These are phyloP conservation scores for pig (Sus scrofa) DNA, from an alignment of 2,113 vertebrate species.

Conservation along the genomic window T2T-Sscrofa CM000812.6:16825501-16826000, in stretches of 20 bases:
- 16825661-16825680: neutral
- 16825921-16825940: neutral
- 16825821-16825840: neutral
- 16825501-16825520: neutral
- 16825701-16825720: neutral
- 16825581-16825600: neutral
- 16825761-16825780: neutral
- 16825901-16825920: neutral
- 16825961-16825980: neutral
- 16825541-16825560: neutral
- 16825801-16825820: neutral
- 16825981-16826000: neutral
- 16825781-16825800: neutral
- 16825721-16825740: neutral
- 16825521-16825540: neutral
- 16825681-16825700: neutral
- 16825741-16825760: neutral
- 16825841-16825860: neutral
- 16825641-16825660: neutral
- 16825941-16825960: neutral
- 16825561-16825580: neutral
- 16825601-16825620: neutral
- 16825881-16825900: constrained; percentile 33
- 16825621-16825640: neutral
- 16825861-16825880: neutral